These are phyloP conservation scores for Limenitis camilla DNA, from an alignment of 2,888 invertebrate species.

Conservation along the genomic window DNA sequence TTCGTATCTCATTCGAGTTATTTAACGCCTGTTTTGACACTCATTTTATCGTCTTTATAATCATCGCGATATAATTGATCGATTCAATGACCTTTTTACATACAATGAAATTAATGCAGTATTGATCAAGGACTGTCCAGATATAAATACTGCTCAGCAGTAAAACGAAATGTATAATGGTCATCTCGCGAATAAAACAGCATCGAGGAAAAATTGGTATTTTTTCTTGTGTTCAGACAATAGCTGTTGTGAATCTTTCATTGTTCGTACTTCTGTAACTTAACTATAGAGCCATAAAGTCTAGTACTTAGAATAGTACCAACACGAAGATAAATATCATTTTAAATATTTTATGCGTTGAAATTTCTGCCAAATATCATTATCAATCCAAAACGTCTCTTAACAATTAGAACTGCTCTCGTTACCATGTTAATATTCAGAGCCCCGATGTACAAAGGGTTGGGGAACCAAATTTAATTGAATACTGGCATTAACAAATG, in stretches of 20 bases:
- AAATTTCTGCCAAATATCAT: constrained; percentile 9
- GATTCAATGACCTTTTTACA: not conserved
- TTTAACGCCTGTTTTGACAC: constrained; percentile 69
- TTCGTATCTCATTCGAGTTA: constrained; percentile 62
- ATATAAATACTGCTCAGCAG: no score
- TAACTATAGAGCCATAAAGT: not conserved
- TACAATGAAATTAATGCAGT: no score
- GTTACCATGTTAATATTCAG: constrained; percentile 54
- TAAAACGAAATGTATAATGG: no score
- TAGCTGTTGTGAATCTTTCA: no score
- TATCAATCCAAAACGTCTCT: constrained; percentile 20
- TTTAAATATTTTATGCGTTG: constrained; percentile 2
- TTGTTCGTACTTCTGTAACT: no score
- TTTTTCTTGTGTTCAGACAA: no score
- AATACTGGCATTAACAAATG: constrained; percentile 73
- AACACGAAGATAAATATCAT: no score
- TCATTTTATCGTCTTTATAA: constrained; percentile 54
- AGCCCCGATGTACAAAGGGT: constrained; percentile 60
- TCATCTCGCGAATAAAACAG: no score
- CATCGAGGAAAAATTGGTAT: not conserved
- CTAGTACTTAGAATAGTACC: constrained; percentile 20
- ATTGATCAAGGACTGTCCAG: no score
- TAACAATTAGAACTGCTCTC: constrained; percentile 17
- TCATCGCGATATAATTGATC: constrained; percentile 45
- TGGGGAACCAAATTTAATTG: constrained; percentile 68